Conservation (phyloP, 1,140 invertebrate species). For the Pogonomyrmex californicus region DNA sequence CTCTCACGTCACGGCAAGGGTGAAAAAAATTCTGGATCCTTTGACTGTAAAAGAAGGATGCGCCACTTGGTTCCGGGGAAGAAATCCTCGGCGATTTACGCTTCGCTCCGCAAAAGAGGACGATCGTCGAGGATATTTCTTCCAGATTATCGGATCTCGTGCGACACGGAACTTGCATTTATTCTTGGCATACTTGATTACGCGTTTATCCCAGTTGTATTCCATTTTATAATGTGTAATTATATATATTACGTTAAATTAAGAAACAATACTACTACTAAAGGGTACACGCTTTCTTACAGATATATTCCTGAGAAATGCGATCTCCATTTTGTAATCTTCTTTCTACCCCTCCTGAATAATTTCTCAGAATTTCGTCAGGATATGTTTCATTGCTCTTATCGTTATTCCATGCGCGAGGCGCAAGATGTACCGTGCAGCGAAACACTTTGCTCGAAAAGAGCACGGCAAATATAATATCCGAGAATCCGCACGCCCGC, state of each 20-base stretch:
- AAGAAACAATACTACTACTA: neutral
- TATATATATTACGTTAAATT: neutral
- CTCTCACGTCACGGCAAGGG: neutral
- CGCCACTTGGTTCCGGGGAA: constrained; percentile 52
- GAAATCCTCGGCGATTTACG: constrained; percentile 72
- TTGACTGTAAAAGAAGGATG: constrained; percentile 55
- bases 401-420: constrained; percentile 1
- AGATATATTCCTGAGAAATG: neutral
- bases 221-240: constrained; percentile 8
- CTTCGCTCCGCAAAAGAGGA: constrained; percentile 53
- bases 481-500: constrained; percentile 8
- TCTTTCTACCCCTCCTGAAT: constrained; percentile 4
- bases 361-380: constrained; percentile 4
- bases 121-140: constrained; percentile 37
- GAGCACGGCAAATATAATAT: constrained; percentile 59
- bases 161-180: neutral
- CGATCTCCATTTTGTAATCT: neutral
- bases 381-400: constrained; percentile 15
- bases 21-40: constrained; percentile 47
- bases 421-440: neutral
- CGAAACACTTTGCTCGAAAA: constrained; percentile 27
- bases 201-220: neutral
- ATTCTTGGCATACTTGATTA: constrained; percentile 12
- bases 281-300: neutral
- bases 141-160: constrained; percentile 18